Conservation (phyloP, 2,113 vertebrate species). For the Spea bombifrons region DNA sequence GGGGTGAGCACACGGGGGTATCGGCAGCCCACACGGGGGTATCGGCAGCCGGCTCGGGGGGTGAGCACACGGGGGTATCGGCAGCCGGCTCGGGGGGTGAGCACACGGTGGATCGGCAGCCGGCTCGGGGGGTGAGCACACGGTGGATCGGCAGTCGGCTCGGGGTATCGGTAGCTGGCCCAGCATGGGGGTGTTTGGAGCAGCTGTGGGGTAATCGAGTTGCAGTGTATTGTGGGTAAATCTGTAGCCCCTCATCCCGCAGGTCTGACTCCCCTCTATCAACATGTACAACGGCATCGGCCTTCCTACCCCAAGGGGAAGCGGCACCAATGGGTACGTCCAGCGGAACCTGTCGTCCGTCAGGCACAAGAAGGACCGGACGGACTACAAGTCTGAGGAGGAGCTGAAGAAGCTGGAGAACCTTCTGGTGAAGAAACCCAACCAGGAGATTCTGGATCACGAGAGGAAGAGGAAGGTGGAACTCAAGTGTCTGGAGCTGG, state of each 20-base stretch:
- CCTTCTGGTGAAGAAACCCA: constrained; percentile 83
- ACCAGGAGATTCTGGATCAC: constrained; percentile 90
- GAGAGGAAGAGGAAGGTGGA: constrained; percentile 89
- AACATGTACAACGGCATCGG: constrained; percentile 94
- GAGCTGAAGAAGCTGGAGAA: constrained; percentile 86
- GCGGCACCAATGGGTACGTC: constrained; percentile 90
- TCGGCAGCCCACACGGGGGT: neutral
- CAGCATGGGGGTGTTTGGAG: neutral
- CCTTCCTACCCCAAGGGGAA: constrained; percentile 85
- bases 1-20: neutral
- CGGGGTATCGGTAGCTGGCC: no score
- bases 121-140: no score
- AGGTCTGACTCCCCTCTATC: constrained; percentile 54
- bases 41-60: neutral
- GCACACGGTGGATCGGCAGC: no score
- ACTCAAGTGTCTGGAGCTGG: constrained; percentile 88
- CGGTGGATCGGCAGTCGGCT: no score
- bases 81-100: no score
- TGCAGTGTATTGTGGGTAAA: no score
- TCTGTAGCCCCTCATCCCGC: neutral
- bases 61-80: no score
- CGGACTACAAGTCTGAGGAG: constrained; percentile 75
- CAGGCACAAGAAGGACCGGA: constrained; percentile 76
- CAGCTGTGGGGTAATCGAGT: no score
- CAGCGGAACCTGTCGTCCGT: constrained; percentile 87